Base-by-base conservation (phyloP, 2,797 vertebrate genomes). In the Spatula clypeata region DNA sequence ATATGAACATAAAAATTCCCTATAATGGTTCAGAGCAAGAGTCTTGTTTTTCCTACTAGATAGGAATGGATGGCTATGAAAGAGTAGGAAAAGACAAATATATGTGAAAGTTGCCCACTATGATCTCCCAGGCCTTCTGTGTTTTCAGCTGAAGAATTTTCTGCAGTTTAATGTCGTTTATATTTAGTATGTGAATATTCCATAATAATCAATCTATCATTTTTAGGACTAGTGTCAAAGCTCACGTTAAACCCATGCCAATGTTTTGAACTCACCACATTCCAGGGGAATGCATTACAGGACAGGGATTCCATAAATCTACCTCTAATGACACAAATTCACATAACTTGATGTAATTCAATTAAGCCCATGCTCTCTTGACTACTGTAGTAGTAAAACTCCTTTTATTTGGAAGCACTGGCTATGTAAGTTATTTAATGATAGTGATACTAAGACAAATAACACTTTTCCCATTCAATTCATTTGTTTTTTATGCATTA, bases 201-300 rank as follows among this genome's bases (percentile, higher is more conserved):
- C 29, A 24, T 61, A 65, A 57, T 38, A 32, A 36, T 75, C 31
- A 40, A 1, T 61, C 70, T 36, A 15, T 54, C 6, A 4, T 87
- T 58, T 79, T n/a, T 17, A 58, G 29, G 36, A 40, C 6, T 15
- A 5, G 26, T 73, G 20, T 70, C 26, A 74, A 77, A 21, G 6
- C 21, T 77, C 20, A 7, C 2, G 14, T 45, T 74, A 49, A 81
- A 67, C 6, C 49, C 0, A 0, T 17, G 38, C 10, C 1, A 5
- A 6, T 20, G 26, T 29, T 32, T 71, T 51, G n/a, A 67, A 81
- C 64, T 45, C 20, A 53, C 6, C 26, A 7, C 9, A 8, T 70
- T 54, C 9, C 53, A 62, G 4, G 5, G 42, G 20, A 3, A 66
- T 70, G 31, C 0, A 0, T 38, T 77, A 16, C 13, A 45, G 44